phyloP scores from a whole-genome alignment of 2,888 invertebrate species.

The Palloptera scutellata region DNA sequence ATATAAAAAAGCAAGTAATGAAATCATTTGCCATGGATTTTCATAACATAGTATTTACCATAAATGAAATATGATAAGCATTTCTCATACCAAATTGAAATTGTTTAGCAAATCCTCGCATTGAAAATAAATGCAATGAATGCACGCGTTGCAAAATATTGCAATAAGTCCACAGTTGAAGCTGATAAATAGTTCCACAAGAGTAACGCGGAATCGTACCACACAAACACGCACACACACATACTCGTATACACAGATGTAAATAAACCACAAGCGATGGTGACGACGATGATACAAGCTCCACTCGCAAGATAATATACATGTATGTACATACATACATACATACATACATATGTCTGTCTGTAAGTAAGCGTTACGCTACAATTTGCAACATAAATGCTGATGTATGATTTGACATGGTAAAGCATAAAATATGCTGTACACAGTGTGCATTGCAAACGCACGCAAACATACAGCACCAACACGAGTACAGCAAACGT shows the following conservation, averaged over 20 bases:
- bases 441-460: background rate
- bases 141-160: background rate
- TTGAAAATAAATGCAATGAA: background rate
- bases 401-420: conserved; percentile 59
- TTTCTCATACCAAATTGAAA: too few relatives aligned
- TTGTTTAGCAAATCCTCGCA: background rate
- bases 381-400: conserved; percentile 47
- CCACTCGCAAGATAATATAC: background rate
- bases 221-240: background rate
- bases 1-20: too few relatives aligned
- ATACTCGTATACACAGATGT: too few relatives aligned
- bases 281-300: too few relatives aligned
- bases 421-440: conserved; percentile 53
- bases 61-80: too few relatives aligned
- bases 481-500: conserved; percentile 32
- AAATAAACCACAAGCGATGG: too few relatives aligned
- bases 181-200: conserved; percentile 51
- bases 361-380: background rate
- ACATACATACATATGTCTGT: too few relatives aligned
- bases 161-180: conserved; percentile 18
- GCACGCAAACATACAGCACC: background rate
- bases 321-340: too few relatives aligned
- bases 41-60: too few relatives aligned
- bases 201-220: conserved; percentile 36
- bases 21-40: too few relatives aligned